A percentile compares a stretch with the other conserved stretches of the same genome.
These are phyloP conservation scores for Acanthaster planci DNA, from an alignment of 35 echinoderm and acorn worm genomes.

Conservation along the genomic window DNA sequence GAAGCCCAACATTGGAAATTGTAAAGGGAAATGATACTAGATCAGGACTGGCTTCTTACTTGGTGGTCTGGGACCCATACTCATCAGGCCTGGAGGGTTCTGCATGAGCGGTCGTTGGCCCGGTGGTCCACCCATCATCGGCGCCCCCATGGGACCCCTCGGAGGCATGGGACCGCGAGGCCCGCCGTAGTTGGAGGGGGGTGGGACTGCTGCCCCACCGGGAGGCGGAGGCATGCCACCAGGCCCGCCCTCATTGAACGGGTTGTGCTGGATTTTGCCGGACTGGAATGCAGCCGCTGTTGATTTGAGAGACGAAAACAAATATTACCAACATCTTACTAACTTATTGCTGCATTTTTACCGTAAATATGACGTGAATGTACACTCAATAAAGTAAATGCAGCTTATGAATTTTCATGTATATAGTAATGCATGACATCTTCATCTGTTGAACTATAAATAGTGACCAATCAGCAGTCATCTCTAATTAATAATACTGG, in stretches of 20 bases:
- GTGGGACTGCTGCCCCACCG: slow-evolving; percentile 61
- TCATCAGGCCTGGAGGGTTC: slow-evolving; percentile 18
- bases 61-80: background rate
- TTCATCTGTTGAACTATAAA: too few relatives aligned
- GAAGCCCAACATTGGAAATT: too few relatives aligned
- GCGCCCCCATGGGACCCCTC: slow-evolving; percentile 49
- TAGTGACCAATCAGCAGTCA: too few relatives aligned
- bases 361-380: too few relatives aligned
- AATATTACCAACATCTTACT: too few relatives aligned
- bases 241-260: slow-evolving; percentile 71
- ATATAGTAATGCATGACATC: too few relatives aligned
- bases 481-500: too few relatives aligned
- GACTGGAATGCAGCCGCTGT: slow-evolving; percentile 95
- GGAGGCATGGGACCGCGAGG: slow-evolving; percentile 61
- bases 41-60: slow-evolving; percentile 5
- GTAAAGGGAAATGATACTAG: background rate
- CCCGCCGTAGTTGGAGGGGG: slow-evolving; percentile 69
- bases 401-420: too few relatives aligned
- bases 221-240: slow-evolving; percentile 34
- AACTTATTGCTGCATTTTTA: too few relatives aligned
- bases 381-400: too few relatives aligned
- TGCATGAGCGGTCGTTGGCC: slow-evolving; percentile 37
- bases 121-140: slow-evolving; percentile 68
- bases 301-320: slow-evolving; percentile 21
- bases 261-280: slow-evolving; percentile 91